Evolutionary conservation across 2,113 vertebrate species (phyloP).

Genomic region (Ophthalmolycus amberensis): DNA sequence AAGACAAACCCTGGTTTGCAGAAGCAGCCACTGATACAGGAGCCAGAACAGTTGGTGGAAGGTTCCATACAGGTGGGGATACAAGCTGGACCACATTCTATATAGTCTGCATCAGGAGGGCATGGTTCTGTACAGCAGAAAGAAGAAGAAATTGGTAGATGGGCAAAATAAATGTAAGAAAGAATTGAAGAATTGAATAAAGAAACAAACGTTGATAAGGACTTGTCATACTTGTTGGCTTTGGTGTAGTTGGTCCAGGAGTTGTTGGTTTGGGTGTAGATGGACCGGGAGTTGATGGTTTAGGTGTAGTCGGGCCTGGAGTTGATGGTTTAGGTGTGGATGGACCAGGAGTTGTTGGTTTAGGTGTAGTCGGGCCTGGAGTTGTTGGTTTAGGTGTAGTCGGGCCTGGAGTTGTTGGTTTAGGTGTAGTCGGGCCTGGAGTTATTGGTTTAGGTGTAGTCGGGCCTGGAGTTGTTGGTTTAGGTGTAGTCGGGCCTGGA

Average conservation of each 20-base stretch:
- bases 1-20: slow-evolving; percentile 86
- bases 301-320: not conserved
- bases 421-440: not conserved
- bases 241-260: not conserved
- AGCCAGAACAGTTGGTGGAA: slow-evolving; percentile 77
- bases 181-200: not conserved
- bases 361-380: not conserved
- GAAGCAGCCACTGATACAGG: slow-evolving; percentile 84
- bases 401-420: not conserved
- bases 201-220: not conserved
- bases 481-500: not conserved
- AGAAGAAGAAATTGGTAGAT: not conserved
- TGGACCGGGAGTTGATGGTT: not conserved
- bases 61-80: slow-evolving; percentile 79
- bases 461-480: not conserved
- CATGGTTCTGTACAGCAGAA: slow-evolving; percentile 65
- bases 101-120: slow-evolving; percentile 78
- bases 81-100: slow-evolving; percentile 80
- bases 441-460: not conserved
- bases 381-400: slow-evolving; percentile 45
- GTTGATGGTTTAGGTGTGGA: slow-evolving; percentile 35
- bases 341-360: not conserved
- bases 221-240: slow-evolving; percentile 59
- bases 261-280: slow-evolving; percentile 5
- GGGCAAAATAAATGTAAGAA: not conserved